These are phyloP conservation scores for Alaudala cheleensis DNA, from an alignment of 2,113 vertebrate species.

Conservation along the genomic window DNA sequence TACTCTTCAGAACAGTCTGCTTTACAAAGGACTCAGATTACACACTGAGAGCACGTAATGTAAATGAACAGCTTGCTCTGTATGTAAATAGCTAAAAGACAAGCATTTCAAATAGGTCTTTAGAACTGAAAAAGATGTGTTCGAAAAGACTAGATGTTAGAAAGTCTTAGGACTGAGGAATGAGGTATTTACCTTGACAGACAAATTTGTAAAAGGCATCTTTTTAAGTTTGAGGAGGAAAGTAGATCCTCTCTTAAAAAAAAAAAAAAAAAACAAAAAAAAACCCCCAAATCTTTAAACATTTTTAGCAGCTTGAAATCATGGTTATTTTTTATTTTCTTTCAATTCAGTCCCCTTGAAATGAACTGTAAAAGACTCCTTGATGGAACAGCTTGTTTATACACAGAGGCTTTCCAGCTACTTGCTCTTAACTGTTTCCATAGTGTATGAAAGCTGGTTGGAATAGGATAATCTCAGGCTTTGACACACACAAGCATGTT, in stretches of 20 bases:
- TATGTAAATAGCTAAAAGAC: conserved; percentile 30
- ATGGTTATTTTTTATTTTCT: not conserved
- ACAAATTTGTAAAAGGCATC: not conserved
- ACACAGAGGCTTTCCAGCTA: not conserved
- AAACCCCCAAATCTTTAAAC: not conserved
- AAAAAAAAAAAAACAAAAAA: not conserved
- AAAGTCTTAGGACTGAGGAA: not conserved
- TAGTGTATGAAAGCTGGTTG: not conserved
- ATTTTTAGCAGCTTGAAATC: not conserved
- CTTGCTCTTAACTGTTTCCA: conserved; percentile 34
- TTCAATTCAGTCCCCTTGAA: not conserved
- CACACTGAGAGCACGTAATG: not conserved
- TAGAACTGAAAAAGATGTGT: not conserved
- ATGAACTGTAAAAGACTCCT: not conserved
- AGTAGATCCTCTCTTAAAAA: not conserved
- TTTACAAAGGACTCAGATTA: not conserved
- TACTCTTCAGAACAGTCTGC: not conserved
- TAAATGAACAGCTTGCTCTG: conserved; percentile 41
- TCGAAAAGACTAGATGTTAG: not conserved
- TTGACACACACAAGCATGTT: conserved; percentile 17
- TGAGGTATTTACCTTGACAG: not conserved
- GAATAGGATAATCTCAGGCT: conserved; percentile 46
- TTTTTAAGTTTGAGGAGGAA: not conserved
- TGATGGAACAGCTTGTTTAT: conserved; percentile 22
- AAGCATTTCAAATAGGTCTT: not conserved